phyloP scores from a whole-genome alignment of 2,113 vertebrate species.

The Podarcis muralis region DNA sequence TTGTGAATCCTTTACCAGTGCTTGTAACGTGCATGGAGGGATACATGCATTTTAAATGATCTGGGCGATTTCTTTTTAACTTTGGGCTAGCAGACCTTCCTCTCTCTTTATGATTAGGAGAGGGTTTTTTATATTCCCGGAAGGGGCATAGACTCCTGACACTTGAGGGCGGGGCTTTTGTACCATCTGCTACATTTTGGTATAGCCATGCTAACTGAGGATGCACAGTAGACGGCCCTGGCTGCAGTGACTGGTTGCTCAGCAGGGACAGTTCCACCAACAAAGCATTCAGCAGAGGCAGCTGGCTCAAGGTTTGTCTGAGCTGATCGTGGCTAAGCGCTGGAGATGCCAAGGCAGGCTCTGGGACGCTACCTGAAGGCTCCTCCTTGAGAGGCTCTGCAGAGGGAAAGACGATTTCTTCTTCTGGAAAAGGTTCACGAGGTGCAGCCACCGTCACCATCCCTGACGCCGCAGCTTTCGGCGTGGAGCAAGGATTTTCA shows the following conservation, averaged over 20 bases:
- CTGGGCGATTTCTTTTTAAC: constrained; percentile 25
- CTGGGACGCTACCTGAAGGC: neutral
- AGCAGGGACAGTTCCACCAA: constrained; percentile 85
- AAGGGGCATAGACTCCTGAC: neutral
- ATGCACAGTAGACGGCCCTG: neutral
- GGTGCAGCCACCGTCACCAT: constrained; percentile 15
- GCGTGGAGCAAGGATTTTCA: constrained; percentile 13
- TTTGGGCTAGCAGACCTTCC: constrained; percentile 22
- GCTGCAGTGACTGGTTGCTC: constrained; percentile 52
- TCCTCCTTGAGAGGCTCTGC: neutral
- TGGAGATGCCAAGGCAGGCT: neutral
- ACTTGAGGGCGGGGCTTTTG: neutral
- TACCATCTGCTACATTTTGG: constrained; percentile 35
- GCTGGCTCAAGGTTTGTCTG: constrained; percentile 65
- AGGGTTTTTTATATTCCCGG: neutral
- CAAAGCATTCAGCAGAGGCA: constrained; percentile 88
- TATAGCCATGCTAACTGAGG: constrained; percentile 72
- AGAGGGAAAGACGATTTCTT: neutral
- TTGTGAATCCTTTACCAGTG: constrained; percentile 34
- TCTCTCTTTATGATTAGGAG: neutral
- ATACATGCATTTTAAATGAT: neutral
- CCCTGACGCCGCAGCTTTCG: neutral
- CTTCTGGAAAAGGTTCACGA: neutral
- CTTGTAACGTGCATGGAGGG: neutral
- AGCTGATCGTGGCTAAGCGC: neutral